phyloP scores from a whole-genome alignment of 2,113 vertebrate genomes.

The Isurus oxyrinchus region DNA sequence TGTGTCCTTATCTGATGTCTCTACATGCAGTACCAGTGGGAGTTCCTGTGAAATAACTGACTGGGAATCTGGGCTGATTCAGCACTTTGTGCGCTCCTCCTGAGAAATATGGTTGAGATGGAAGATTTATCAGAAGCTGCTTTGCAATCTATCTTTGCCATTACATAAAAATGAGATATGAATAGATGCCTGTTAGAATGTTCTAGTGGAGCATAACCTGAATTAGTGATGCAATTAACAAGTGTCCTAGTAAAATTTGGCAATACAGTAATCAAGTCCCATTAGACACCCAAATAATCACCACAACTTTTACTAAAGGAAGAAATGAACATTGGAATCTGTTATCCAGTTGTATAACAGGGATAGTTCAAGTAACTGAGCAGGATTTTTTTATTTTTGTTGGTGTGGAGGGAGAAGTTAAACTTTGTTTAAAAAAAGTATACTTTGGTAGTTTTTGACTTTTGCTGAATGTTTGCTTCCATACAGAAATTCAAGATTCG shows the following conservation, averaged over 20 bases:
- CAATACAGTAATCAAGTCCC: no score
- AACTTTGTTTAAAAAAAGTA: neutral
- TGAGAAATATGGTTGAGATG: neutral
- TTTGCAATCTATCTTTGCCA: neutral
- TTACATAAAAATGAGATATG: neutral
- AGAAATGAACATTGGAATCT: neutral
- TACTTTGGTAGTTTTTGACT: neutral
- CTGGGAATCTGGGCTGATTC: neutral
- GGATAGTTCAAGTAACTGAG: neutral
- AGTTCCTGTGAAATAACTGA: neutral
- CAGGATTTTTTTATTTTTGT: neutral
- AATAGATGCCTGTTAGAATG: neutral
- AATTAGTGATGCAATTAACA: neutral
- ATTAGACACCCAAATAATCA: neutral
- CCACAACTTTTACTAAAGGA: neutral
- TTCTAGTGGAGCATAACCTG: neutral
- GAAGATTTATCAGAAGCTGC: neutral
- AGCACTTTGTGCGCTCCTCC: neutral
- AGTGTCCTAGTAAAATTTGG: neutral
- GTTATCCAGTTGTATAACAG: neutral
- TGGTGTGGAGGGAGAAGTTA: neutral
- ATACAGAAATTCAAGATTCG: constrained; percentile 96
- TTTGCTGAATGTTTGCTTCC: neutral
- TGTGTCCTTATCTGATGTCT: neutral
- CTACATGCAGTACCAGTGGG: neutral